These are phyloP conservation scores for Paedocypris sp. DNA, from an alignment of 2,113 vertebrate genomes.

Conservation along the genomic window DNA sequence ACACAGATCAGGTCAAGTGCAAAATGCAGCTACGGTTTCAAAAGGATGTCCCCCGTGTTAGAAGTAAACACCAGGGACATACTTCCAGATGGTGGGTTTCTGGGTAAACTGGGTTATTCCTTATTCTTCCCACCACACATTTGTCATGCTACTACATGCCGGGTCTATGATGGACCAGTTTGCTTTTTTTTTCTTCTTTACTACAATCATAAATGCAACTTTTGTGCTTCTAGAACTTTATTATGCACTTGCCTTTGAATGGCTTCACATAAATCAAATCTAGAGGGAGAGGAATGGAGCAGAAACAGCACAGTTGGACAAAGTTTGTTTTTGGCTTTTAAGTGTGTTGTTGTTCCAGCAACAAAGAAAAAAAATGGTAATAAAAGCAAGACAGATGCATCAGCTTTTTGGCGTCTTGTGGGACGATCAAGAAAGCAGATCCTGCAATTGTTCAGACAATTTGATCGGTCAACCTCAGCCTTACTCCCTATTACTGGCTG, in stretches of 20 bases:
- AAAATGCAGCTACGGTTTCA: constrained; percentile 17
- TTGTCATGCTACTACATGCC: constrained; percentile 35
- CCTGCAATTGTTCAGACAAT: constrained; percentile 50
- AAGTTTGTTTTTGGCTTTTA: constrained; percentile 44
- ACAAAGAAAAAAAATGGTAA: constrained; percentile 18
- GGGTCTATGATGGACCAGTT: constrained; percentile 36
- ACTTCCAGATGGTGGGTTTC: constrained; percentile 28
- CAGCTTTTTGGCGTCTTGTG: constrained; percentile 53
- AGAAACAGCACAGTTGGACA: constrained; percentile 30
- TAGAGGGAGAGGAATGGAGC: constrained; percentile 3
- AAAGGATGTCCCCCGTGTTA: neutral
- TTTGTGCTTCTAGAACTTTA: constrained; percentile 43
- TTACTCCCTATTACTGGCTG: constrained; percentile 56
- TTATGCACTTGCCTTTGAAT: constrained; percentile 43
- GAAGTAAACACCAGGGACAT: constrained; percentile 8
- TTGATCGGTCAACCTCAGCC: constrained; percentile 48
- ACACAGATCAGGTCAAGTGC: constrained; percentile 14
- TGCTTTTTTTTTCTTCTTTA: constrained; percentile 30
- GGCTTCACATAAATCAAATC: constrained; percentile 58
- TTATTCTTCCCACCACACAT: constrained; percentile 20
- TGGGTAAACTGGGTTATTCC: constrained; percentile 27
- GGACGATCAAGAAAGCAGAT: constrained; percentile 51
- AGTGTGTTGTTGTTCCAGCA: constrained; percentile 35
- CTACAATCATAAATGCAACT: constrained; percentile 38
- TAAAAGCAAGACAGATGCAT: constrained; percentile 45